A percentile compares a stretch with the other conserved stretches of the same genome.
Conservation (phyloP, 2,888 invertebrate species). For the Rhabditophanes sp. region DNA sequence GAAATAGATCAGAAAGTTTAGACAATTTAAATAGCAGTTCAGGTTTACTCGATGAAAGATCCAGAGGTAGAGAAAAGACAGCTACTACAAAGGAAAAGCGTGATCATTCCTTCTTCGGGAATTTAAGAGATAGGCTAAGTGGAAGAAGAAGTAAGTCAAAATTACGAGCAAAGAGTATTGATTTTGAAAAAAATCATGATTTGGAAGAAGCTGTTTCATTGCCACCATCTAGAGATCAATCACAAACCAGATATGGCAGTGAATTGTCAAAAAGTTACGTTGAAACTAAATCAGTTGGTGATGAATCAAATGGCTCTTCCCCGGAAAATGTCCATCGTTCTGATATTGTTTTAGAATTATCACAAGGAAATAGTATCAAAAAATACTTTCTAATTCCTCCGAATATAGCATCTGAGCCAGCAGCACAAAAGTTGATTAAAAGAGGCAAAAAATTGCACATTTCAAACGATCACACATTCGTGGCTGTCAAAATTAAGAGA, state of each 20-base stretch:
- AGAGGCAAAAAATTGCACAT: constrained; percentile 43
- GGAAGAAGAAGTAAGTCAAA: constrained; percentile 18
- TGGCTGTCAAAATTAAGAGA: constrained; percentile 41
- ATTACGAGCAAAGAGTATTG: constrained; percentile 29
- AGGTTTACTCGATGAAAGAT: no score
- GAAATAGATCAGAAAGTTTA: no score
- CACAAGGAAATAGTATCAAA: constrained; percentile 8
- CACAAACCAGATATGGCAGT: constrained; percentile 24
- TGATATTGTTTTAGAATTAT: constrained; percentile 9
- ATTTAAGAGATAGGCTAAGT: constrained; percentile 30
- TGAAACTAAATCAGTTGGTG: background rate
- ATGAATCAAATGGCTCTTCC: background rate
- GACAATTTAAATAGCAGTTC: no score
- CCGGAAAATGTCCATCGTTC: constrained; percentile 8
- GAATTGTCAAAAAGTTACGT: constrained; percentile 7
- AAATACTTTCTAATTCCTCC: constrained; percentile 41
- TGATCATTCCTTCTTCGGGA: constrained; percentile 38
- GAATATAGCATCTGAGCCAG: constrained; percentile 25
- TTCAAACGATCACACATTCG: constrained; percentile 43
- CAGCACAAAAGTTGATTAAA: constrained; percentile 28
- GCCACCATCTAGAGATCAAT: constrained; percentile 38
- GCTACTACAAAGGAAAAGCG: constrained; percentile 13
- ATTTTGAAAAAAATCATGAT: constrained; percentile 16
- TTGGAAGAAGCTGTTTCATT: constrained; percentile 36
- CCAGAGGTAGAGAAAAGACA: no score